Percentiles rank a stretch among this genome's conserved stretches.
Evolutionary conservation across 1,140 invertebrate genomes (phyloP).

Genomic region (Zaprionus davidi): DNA sequence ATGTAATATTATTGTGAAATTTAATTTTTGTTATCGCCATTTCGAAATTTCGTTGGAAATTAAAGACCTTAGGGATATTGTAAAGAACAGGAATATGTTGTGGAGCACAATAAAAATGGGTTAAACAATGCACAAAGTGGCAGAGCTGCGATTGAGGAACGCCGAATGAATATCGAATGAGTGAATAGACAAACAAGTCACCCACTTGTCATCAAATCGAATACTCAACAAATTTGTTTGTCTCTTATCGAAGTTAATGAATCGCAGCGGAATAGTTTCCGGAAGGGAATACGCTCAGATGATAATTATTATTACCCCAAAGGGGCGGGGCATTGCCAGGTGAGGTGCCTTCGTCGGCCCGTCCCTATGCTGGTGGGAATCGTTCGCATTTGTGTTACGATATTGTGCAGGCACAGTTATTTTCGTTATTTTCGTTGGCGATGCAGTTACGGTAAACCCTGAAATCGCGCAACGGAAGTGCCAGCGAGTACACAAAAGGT

Average conservation of each 20-base stretch:
- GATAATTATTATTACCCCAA: constrained; percentile 13
- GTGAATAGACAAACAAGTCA: neutral
- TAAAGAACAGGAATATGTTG: neutral
- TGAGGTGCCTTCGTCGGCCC: neutral
- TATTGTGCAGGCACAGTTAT: constrained; percentile 20
- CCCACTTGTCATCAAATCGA: constrained; percentile 8
- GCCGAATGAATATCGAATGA: constrained; percentile 4
- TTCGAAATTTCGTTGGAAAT: neutral
- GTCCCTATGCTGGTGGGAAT: neutral
- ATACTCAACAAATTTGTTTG: constrained; percentile 4
- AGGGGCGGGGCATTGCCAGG: constrained; percentile 2
- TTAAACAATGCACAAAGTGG: constrained; percentile 13
- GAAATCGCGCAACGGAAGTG: constrained; percentile 56
- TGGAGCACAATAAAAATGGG: constrained; percentile 8
- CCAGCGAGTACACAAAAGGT: constrained; percentile 46
- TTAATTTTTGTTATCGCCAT: neutral
- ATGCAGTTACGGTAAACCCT: constrained; percentile 34
- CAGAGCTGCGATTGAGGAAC: neutral
- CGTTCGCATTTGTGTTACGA: constrained; percentile 9
- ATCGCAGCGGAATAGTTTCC: constrained; percentile 28
- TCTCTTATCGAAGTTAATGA: constrained; percentile 37
- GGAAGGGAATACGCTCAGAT: constrained; percentile 4
- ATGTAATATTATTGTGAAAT: neutral
- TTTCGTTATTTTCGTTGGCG: constrained; percentile 9
- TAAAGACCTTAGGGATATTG: neutral